Conservation (phyloP, 2,888 invertebrate genomes). For the Macroteleia sp. region DNA sequence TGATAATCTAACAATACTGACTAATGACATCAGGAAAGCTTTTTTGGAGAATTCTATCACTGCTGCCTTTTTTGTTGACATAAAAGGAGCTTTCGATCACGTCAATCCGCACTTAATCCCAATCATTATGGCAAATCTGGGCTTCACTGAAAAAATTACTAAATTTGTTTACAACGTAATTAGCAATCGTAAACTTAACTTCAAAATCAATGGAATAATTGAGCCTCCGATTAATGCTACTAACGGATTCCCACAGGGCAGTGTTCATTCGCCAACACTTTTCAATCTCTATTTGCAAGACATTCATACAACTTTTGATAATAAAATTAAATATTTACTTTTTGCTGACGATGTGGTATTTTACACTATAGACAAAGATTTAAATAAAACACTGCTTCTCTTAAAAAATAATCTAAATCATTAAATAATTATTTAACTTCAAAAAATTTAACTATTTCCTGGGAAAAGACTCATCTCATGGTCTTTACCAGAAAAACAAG, state of each 20-base stretch:
- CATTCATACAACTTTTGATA: not conserved
- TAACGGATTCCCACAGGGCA: constrained; percentile 1
- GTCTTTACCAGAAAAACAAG: constrained; percentile 1
- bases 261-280: constrained; percentile 6
- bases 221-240: not conserved
- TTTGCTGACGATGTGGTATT: constrained; percentile 14
- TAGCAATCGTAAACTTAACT: not conserved
- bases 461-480: constrained; percentile 7
- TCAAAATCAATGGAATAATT: constrained; percentile 2
- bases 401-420: not conserved
- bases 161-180: not conserved
- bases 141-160: not conserved
- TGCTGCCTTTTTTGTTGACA: not conserved
- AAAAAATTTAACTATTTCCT: not conserved
- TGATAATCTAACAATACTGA: constrained; percentile 1
- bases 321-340: not conserved
- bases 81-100: constrained; percentile 25
- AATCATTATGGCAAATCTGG: not conserved
- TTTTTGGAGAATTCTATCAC: not conserved
- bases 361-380: not conserved
- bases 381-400: not conserved
- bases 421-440: not conserved
- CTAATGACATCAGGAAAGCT: constrained; percentile 1
- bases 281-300: constrained; percentile 5
- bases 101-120: too few species aligned